phyloP scores from a whole-genome alignment of 2,797 vertebrate species.

The Tolypeutes matacus region DNA sequence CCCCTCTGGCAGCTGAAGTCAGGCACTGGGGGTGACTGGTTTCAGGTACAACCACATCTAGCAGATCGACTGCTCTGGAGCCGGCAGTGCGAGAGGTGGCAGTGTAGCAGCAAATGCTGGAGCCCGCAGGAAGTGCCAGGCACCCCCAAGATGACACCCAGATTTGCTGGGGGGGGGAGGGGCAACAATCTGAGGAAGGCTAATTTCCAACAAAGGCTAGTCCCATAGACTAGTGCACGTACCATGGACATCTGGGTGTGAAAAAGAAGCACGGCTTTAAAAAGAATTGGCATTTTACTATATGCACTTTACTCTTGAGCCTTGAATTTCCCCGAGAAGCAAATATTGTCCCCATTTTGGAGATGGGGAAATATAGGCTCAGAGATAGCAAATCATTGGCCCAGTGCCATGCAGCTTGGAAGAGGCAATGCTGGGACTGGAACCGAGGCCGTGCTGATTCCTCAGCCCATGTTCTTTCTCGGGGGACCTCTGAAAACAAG shows the following conservation, averaged over 20 bases:
- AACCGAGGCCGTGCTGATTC: rapidly evolving
- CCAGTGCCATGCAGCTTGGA: not conserved
- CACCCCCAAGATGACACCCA: rapidly evolving
- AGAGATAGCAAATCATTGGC: not conserved
- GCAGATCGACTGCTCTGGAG: rapidly evolving
- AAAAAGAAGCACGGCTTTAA: not conserved
- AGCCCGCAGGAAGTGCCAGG: rapidly evolving
- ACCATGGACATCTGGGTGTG: rapidly evolving
- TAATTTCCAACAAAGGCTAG: not conserved
- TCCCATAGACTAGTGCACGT: rapidly evolving
- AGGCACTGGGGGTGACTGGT: rapidly evolving
- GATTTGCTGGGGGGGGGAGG: too few relatives aligned
- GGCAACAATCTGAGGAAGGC: not conserved
- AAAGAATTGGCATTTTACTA: not conserved
- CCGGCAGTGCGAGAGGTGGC: rapidly evolving
- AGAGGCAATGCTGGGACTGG: not conserved
- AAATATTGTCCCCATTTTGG: not conserved
- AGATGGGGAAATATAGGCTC: not conserved
- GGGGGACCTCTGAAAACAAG: not conserved
- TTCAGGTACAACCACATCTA: not conserved
- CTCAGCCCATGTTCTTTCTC: not conserved
- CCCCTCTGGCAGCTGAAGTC: not conserved
- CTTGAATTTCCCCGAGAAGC: not conserved
- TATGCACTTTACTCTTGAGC: not conserved
- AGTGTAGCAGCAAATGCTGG: rapidly evolving